A percentile compares a stretch with the other conserved stretches of the same genome.
phyloP scores from a whole-genome alignment of 1,140 invertebrate species.

The Drosophila arizonae region DNA sequence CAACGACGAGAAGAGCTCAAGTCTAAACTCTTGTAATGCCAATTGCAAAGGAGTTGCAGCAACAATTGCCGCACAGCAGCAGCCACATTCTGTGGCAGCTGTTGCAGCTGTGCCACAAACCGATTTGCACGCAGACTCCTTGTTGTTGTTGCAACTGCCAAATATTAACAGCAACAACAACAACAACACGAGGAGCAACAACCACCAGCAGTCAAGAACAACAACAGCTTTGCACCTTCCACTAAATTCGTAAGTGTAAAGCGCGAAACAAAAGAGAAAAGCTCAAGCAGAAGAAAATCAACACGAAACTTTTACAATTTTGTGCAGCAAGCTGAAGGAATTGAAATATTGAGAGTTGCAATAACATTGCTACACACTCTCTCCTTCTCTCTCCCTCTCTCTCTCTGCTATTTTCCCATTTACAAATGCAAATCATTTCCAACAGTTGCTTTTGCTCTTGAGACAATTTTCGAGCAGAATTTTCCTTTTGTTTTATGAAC shows the following conservation, averaged over 20 bases:
- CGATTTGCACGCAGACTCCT: background rate
- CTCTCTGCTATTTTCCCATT: no score
- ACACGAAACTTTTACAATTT: constrained; percentile 16
- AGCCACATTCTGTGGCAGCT: constrained; percentile 1
- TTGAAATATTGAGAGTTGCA: no score
- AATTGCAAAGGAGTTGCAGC: background rate
- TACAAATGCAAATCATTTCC: background rate
- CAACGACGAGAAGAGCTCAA: constrained; percentile 4
- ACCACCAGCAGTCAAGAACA: background rate
- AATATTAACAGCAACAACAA: background rate
- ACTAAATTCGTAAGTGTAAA: constrained; percentile 36
- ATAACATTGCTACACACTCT: no score
- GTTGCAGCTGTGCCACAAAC: background rate
- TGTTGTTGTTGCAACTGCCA: constrained; percentile 11
- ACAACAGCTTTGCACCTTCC: constrained; percentile 21
- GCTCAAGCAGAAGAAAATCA: background rate
- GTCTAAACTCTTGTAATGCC: constrained; percentile 7
- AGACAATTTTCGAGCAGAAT: background rate
- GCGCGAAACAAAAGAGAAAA: no score
- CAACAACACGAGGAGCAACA: background rate
- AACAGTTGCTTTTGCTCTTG: background rate
- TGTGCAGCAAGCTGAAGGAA: constrained; percentile 8
- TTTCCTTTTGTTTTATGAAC: constrained; percentile 12
- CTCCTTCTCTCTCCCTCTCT: no score
- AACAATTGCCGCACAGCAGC: constrained; percentile 7